Conservation (phyloP, 1,140 invertebrate genomes). For the Aphelenchoides avenae region DNA sequence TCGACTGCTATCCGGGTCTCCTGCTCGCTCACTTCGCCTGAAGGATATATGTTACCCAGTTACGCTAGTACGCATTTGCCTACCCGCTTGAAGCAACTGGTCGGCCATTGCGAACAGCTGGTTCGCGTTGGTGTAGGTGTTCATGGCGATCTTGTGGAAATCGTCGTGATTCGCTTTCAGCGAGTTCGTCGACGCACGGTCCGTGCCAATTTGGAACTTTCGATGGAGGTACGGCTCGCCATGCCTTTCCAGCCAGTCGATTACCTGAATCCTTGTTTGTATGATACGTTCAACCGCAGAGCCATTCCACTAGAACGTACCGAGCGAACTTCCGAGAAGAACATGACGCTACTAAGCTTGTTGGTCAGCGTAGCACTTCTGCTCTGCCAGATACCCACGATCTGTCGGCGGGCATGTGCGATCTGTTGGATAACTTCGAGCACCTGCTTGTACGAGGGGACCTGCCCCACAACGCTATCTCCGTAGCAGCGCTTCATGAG, state of each 20-base stretch:
- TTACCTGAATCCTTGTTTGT: conserved; percentile 75
- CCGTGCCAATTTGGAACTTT: conserved; percentile 89
- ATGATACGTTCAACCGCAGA: too few species aligned
- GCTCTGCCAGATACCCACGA: conserved; percentile 36
- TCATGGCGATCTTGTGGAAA: conserved; percentile 63
- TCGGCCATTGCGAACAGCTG: conserved; percentile 70
- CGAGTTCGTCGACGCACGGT: conserved; percentile 60
- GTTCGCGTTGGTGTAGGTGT: conserved; percentile 96
- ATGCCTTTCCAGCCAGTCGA: conserved; percentile 95
- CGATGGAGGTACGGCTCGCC: conserved; percentile 96
- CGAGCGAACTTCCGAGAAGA: conserved; percentile 24
- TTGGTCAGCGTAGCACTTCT: conserved; percentile 27
- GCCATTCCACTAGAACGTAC: conserved; percentile 14
- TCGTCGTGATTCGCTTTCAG: conserved; percentile 40
- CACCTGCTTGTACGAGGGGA: conserved; percentile 20
- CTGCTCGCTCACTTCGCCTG: conserved; percentile 12
- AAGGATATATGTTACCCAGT: conserved; percentile 1
- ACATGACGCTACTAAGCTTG: conserved; percentile 6
- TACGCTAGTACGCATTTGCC: too few species aligned
- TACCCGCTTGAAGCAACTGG: conserved; percentile 23
- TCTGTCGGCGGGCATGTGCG: conserved; percentile 20
- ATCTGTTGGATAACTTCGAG: conserved; percentile 35
- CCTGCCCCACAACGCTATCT: conserved; percentile 8
- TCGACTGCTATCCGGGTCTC: conserved; percentile 8
- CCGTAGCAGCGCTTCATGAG: conserved; percentile 18